These are phyloP conservation scores for Caenorhabditis virilis DNA, from an alignment of 2,888 invertebrate genomes.

Conservation along the genomic window DNA sequence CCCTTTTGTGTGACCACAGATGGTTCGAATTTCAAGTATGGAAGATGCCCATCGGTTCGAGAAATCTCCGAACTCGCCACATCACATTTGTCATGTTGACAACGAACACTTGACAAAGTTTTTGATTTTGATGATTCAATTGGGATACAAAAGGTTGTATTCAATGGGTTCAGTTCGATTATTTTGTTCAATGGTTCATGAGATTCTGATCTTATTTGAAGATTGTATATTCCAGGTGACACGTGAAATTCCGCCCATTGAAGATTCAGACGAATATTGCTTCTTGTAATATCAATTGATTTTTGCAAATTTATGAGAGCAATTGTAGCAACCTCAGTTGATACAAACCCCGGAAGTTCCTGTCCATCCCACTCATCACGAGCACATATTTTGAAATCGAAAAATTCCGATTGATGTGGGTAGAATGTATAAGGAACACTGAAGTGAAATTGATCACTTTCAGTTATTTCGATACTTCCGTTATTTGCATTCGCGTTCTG, in stretches of 20 bases:
- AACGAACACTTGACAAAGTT: constrained; percentile 20
- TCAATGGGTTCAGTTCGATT: constrained; percentile 19
- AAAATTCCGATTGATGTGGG: not conserved
- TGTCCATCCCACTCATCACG: constrained; percentile 40
- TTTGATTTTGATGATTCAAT: constrained; percentile 13
- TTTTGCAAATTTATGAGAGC: constrained; percentile 23
- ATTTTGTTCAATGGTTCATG: constrained; percentile 15
- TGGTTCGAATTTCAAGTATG: constrained; percentile 23
- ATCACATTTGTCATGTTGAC: constrained; percentile 15
- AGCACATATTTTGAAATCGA: constrained; percentile 29
- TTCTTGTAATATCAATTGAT: constrained; percentile 9
- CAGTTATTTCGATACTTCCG: not conserved
- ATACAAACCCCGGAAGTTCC: constrained; percentile 17
- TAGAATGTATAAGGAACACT: not conserved
- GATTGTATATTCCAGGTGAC: constrained; percentile 23
- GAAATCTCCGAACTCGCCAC: constrained; percentile 4
- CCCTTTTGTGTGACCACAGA: constrained; percentile 16
- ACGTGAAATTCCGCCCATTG: constrained; percentile 35
- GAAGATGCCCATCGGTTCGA: constrained; percentile 4
- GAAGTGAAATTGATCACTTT: not conserved
- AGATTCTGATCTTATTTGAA: constrained; percentile 10
- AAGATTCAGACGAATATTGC: constrained; percentile 24
- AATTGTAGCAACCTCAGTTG: constrained; percentile 21
- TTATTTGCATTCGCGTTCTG: not conserved
- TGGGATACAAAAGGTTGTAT: constrained; percentile 31